Evolutionary conservation across 2,113 vertebrate genomes (phyloP).

Genomic region (Corydoras maculifer): DNA sequence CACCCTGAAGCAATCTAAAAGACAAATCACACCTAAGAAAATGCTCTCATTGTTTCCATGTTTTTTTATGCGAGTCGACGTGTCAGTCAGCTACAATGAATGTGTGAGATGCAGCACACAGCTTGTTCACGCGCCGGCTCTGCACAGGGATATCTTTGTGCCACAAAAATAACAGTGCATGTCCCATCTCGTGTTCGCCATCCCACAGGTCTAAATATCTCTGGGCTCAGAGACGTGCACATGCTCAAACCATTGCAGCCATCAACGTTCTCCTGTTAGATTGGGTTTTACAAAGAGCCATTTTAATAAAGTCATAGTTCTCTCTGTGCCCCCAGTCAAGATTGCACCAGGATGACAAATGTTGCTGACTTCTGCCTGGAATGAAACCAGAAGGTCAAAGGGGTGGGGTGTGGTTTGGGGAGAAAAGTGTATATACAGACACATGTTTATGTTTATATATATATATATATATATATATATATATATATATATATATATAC

Average conservation of each 20-base stretch:
- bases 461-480: too few relatives aligned
- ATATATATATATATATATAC: too few relatives aligned
- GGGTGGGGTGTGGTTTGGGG: slow-evolving; percentile 23
- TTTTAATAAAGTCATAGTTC: slow-evolving; percentile 52
- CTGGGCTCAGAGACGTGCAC: slow-evolving; percentile 34
- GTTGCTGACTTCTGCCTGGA: slow-evolving; percentile 65
- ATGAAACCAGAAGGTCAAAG: slow-evolving; percentile 69
- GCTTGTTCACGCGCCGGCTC: slow-evolving; percentile 20
- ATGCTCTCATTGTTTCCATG: slow-evolving; percentile 12
- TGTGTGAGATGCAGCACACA: slow-evolving; percentile 31
- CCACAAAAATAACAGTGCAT: slow-evolving; percentile 43
- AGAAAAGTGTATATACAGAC: neutral
- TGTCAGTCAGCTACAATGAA: slow-evolving; percentile 26
- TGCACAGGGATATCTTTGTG: slow-evolving; percentile 34
- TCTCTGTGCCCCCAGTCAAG: slow-evolving; percentile 58
- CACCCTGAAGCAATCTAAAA: slow-evolving; percentile 61
- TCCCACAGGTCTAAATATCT: slow-evolving; percentile 36
- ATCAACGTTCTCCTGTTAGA: slow-evolving; percentile 48
- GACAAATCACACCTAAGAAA: slow-evolving; percentile 20
- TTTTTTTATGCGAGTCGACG: slow-evolving; percentile 29
- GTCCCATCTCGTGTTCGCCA: slow-evolving; percentile 31
- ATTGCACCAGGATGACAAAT: slow-evolving; percentile 70
- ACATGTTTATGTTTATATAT: too few relatives aligned
- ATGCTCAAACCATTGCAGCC: slow-evolving; percentile 40
- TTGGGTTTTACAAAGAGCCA: slow-evolving; percentile 57